These are phyloP conservation scores for Thera obeliscata DNA, from an alignment of 2,888 invertebrate genomes.

Conservation along the genomic window DNA sequence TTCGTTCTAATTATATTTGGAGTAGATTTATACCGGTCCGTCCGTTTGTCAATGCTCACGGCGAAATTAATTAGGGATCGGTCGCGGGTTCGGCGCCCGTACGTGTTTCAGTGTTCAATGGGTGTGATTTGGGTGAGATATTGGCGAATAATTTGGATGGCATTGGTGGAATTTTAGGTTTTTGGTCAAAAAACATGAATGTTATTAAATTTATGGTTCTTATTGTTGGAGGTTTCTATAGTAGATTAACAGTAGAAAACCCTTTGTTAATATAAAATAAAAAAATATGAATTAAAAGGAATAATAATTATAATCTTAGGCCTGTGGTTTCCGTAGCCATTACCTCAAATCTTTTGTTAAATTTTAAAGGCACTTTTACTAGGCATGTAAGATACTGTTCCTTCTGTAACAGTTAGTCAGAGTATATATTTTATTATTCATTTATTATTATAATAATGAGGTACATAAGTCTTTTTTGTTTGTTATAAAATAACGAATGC, in stretches of 20 bases:
- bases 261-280: too few relatives aligned
- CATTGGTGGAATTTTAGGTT: constrained; percentile 12
- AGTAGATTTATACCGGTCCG: constrained; percentile 69
- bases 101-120: constrained; percentile 38
- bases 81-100: constrained; percentile 58
- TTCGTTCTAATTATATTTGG: constrained; percentile 70
- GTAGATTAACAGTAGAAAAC: too few relatives aligned
- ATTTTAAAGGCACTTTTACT: too few relatives aligned
- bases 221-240: background rate
- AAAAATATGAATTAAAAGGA: too few relatives aligned
- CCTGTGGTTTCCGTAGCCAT: too few relatives aligned
- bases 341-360: too few relatives aligned
- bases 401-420: too few relatives aligned
- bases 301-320: too few relatives aligned
- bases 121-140: constrained; percentile 36
- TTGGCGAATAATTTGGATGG: constrained; percentile 22
- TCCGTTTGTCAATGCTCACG: constrained; percentile 73
- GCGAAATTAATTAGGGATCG: constrained; percentile 73
- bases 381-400: too few relatives aligned
- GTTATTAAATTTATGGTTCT: background rate
- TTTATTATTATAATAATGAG: too few relatives aligned
- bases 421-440: too few relatives aligned
- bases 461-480: too few relatives aligned
- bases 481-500: background rate
- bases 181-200: background rate